These are phyloP conservation scores for Syngnathus rostellatus DNA, from an alignment of 2,797 vertebrate species.

Conservation along the genomic window DNA sequence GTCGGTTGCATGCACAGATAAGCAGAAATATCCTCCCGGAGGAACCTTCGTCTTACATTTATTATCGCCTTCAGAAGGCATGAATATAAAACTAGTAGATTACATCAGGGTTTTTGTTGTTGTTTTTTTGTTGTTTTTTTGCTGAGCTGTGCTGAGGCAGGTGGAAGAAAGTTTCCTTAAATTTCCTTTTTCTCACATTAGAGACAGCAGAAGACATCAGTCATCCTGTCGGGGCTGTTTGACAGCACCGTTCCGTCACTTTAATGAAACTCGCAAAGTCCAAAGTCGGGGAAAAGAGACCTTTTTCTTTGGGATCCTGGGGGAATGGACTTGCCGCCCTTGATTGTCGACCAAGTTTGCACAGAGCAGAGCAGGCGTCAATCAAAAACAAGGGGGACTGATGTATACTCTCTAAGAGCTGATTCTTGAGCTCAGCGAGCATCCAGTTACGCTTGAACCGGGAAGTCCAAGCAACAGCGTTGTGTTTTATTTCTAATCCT, in stretches of 20 bases:
- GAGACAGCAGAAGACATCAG: slow-evolving; percentile 42
- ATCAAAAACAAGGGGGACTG: slow-evolving; percentile 8
- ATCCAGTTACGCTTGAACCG: neutral
- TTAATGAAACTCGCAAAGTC: slow-evolving; percentile 55
- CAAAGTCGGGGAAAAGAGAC: slow-evolving; percentile 34
- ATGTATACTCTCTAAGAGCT: neutral
- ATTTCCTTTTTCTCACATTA: slow-evolving; percentile 35
- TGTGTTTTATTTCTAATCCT: neutral
- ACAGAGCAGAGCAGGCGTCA: slow-evolving; percentile 25
- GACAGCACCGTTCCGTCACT: slow-evolving; percentile 53
- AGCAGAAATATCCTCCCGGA: slow-evolving; percentile 29
- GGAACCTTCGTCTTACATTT: slow-evolving; percentile 40
- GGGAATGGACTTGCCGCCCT: slow-evolving; percentile 48
- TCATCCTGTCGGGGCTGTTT: slow-evolving; percentile 43
- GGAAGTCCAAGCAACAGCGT: neutral
- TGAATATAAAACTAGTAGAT: slow-evolving; percentile 35
- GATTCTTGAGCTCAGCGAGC: neutral
- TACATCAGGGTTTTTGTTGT: neutral
- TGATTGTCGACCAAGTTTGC: slow-evolving; percentile 23
- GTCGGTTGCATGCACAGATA: slow-evolving; percentile 42
- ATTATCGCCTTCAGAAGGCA: slow-evolving; percentile 42
- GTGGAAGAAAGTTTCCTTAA: slow-evolving; percentile 29
- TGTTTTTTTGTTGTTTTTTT: slow-evolving; percentile 16
- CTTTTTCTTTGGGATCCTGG: slow-evolving; percentile 36
- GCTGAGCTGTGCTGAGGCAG: slow-evolving; percentile 29